Conservation (phyloP, 2,888 invertebrate species). For the Epinotia bilunana region DNA sequence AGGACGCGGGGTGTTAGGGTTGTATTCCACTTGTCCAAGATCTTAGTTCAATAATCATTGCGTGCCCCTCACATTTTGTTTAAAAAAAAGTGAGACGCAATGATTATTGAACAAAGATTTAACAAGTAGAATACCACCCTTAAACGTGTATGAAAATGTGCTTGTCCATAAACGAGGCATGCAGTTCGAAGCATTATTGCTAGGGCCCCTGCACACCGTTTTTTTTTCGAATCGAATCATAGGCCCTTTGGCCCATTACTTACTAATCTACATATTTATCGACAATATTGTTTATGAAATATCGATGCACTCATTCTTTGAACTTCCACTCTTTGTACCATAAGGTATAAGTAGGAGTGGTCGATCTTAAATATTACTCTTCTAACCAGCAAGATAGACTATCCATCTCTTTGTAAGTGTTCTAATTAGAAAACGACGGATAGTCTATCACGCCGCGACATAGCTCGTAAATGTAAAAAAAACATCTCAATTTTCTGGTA, state of each 20-base stretch:
- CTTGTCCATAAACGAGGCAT: not conserved
- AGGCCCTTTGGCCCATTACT: not conserved
- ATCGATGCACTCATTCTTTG: not conserved
- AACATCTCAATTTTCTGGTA: too few relatives aligned
- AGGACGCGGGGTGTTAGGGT: not conserved
- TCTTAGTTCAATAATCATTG: not conserved
- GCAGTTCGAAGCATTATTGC: too few relatives aligned
- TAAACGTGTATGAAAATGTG: not conserved
- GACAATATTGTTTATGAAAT: not conserved
- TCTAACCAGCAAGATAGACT: too few relatives aligned
- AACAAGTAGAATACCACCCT: too few relatives aligned
- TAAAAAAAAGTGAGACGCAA: too few relatives aligned
- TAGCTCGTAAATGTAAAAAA: too few relatives aligned
- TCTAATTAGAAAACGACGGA: too few relatives aligned
- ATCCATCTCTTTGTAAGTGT: too few relatives aligned
- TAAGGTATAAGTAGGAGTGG: not conserved
- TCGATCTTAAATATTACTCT: too few relatives aligned
- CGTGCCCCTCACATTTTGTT: not conserved
- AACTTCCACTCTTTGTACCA: constrained; percentile 5
- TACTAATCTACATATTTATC: constrained; percentile 6
- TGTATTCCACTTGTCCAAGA: too few relatives aligned
- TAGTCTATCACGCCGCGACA: too few relatives aligned
- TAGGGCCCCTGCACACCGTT: not conserved
- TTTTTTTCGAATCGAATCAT: not conserved
- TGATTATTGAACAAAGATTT: too few relatives aligned